Percentiles rank a stretch among this genome's conserved stretches.
These are phyloP conservation scores for Fragum sueziense DNA, from an alignment of 2,888 invertebrate species.

Conservation along the genomic window DNA sequence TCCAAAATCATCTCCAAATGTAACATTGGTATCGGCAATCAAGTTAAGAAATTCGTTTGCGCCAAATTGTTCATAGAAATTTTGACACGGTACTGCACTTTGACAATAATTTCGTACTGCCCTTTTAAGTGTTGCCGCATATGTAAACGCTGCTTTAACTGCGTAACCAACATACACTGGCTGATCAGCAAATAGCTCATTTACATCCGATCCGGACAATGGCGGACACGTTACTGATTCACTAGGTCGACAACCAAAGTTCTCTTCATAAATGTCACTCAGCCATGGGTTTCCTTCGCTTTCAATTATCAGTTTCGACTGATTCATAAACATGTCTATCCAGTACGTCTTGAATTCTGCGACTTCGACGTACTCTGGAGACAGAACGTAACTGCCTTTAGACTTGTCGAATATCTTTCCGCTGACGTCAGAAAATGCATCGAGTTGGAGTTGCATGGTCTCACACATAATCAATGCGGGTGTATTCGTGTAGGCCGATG, in stretches of 20 bases:
- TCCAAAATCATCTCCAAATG: background rate
- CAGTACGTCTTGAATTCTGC: background rate
- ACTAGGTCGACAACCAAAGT: background rate
- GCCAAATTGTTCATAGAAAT: background rate
- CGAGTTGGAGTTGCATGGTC: background rate
- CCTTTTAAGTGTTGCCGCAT: background rate
- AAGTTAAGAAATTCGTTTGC: background rate
- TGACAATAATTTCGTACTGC: background rate
- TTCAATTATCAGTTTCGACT: background rate
- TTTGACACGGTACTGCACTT: background rate
- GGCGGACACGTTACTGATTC: background rate
- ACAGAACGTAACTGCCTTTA: conserved; percentile 1
- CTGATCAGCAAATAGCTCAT: background rate
- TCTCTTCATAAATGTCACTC: background rate
- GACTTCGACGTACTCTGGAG: background rate
- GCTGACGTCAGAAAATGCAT: background rate
- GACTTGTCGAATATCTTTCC: background rate
- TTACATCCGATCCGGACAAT: background rate
- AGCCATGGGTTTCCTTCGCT: background rate
- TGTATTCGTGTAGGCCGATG: background rate
- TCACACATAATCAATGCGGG: background rate
- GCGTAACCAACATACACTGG: background rate
- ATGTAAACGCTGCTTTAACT: background rate
- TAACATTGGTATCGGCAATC: background rate
- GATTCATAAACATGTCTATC: background rate